These are phyloP conservation scores for Merops nubicus DNA, from an alignment of 2,113 vertebrate species.

Conservation along the genomic window DNA sequence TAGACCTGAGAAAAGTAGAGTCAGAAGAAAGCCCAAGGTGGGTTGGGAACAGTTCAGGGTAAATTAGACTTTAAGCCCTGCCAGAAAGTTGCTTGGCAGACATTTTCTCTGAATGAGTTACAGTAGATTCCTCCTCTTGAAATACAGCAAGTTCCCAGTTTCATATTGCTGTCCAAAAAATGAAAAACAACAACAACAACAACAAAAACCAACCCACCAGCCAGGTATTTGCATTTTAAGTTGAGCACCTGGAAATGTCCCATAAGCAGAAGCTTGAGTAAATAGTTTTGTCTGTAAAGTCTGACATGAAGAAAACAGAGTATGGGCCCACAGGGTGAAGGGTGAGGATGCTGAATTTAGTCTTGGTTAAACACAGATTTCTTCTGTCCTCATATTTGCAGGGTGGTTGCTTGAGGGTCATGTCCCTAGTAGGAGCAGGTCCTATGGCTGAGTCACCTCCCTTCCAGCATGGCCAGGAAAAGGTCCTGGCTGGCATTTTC, in stretches of 20 bases:
- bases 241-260: background rate
- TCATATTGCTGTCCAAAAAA: background rate
- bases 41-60: background rate
- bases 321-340: background rate
- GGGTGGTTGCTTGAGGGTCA: background rate
- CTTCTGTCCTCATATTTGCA: accelerated
- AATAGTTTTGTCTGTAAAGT: background rate
- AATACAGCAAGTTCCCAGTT: background rate
- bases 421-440: background rate
- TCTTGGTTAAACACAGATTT: background rate
- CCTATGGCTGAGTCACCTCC: background rate
- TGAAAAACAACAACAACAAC: too few relatives aligned
- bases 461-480: background rate
- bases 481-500: background rate
- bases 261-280: background rate
- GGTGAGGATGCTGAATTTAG: background rate
- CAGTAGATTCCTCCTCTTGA: background rate
- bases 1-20: background rate
- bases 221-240: background rate
- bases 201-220: background rate
- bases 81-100: background rate
- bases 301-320: background rate
- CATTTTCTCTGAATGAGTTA: background rate
- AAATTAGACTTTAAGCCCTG: background rate
- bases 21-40: background rate